Evolutionary conservation across 2,797 vertebrate species (phyloP).

Genomic region (Falco novaeseelandiae): DNA sequence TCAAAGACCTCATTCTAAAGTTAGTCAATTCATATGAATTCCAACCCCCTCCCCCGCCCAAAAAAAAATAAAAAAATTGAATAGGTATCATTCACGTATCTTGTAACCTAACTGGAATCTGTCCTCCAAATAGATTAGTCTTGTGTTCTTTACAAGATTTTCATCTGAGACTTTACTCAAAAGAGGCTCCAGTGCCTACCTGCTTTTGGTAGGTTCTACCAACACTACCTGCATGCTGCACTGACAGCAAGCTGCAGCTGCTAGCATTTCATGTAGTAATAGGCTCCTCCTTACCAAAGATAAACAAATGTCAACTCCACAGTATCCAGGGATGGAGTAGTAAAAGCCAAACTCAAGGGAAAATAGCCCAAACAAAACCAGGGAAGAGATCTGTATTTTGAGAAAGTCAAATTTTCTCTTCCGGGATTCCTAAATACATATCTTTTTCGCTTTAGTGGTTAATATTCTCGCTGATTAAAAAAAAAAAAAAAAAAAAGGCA

Average conservation of each 20-base stretch:
- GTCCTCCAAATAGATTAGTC: not conserved
- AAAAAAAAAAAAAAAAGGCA: not conserved
- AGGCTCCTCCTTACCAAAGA: not conserved
- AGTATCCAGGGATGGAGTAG: not conserved
- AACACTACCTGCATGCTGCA: not conserved
- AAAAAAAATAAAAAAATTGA: not conserved
- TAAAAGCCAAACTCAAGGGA: not conserved
- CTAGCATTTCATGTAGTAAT: not conserved
- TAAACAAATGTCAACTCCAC: not conserved
- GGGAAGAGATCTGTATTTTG: not conserved
- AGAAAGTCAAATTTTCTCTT: not conserved
- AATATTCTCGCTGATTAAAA: not conserved
- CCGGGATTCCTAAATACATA: not conserved
- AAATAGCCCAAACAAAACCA: not conserved
- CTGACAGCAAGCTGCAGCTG: not conserved
- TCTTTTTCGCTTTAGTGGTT: not conserved
- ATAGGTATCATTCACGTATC: not conserved
- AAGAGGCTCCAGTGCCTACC: not conserved
- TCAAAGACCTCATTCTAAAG: slow-evolving; percentile 43
- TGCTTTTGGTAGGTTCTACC: not conserved
- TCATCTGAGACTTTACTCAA: not conserved
- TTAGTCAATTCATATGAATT: not conserved
- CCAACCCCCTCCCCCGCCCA: rapidly evolving
- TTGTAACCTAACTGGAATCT: not conserved
- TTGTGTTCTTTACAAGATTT: not conserved